A percentile compares a stretch with the other conserved stretches of the same genome.
phyloP scores from a whole-genome alignment of 2,797 vertebrate species.

The Alectoris magna region DNA sequence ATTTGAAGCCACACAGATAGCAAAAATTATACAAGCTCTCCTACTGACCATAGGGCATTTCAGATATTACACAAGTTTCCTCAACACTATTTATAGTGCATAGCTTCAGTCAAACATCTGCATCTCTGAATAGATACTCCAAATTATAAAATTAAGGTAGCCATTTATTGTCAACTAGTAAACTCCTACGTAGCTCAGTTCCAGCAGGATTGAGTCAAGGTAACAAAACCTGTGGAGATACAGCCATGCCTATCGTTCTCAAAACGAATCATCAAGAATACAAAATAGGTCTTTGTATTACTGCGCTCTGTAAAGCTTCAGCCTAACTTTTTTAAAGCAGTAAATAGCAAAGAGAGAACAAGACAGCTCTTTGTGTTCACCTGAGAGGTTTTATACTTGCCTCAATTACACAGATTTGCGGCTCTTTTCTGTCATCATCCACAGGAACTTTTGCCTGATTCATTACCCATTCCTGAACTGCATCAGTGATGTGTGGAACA shows the following conservation, averaged over 20 bases:
- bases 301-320: not conserved
- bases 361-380: not conserved
- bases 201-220: not conserved
- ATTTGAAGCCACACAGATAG: not conserved
- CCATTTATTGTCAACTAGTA: not conserved
- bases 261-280: not conserved
- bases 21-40: not conserved
- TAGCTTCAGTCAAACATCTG: not conserved
- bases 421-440: slow-evolving; percentile 78
- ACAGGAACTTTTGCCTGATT: slow-evolving; percentile 83
- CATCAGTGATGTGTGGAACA: slow-evolving; percentile 85
- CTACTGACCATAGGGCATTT: not conserved
- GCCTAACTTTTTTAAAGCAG: not conserved
- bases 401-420: slow-evolving; percentile 85
- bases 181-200: not conserved
- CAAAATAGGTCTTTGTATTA: not conserved
- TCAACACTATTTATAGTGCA: not conserved
- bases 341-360: not conserved
- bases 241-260: not conserved
- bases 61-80: not conserved
- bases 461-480: slow-evolving; percentile 86
- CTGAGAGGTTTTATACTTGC: slow-evolving; percentile 58
- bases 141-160: not conserved
- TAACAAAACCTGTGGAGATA: not conserved
- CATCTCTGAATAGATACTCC: not conserved